Conservation (phyloP, 2,888 invertebrate genomes). For the Dendrolimus houi region DNA sequence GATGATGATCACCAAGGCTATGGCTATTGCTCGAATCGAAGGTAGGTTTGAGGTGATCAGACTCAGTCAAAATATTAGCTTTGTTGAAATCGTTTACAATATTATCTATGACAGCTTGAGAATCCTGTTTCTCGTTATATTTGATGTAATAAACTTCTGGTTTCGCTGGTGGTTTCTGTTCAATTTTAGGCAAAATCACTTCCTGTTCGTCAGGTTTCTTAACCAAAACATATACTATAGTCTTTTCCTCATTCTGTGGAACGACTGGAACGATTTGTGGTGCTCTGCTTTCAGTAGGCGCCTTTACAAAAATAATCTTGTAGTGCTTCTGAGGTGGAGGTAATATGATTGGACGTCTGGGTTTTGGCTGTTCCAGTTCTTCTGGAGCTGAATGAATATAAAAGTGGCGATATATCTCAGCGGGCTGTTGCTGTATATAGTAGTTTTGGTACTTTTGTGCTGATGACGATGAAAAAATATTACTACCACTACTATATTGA, state of each 20-base stretch:
- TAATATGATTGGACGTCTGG: slow-evolving; percentile 73
- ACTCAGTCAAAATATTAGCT: background rate
- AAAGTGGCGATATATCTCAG: slow-evolving; percentile 79
- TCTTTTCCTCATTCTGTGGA: slow-evolving; percentile 84
- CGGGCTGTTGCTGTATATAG: slow-evolving; percentile 83
- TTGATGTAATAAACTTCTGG: slow-evolving; percentile 88
- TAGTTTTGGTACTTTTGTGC: slow-evolving; percentile 63
- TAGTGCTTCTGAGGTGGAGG: slow-evolving; percentile 85
- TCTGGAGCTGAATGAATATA: slow-evolving; percentile 68
- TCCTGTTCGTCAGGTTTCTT: slow-evolving; percentile 85
- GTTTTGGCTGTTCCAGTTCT: slow-evolving; percentile 69
- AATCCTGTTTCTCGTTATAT: slow-evolving; percentile 80
- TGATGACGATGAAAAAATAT: slow-evolving; percentile 4
- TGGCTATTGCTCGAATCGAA: background rate
- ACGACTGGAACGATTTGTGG: slow-evolving; percentile 81
- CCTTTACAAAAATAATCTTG: slow-evolving; percentile 88
- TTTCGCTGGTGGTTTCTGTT: slow-evolving; percentile 83
- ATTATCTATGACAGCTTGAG: slow-evolving; percentile 59
- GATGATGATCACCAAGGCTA: background rate
- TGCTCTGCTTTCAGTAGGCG: slow-evolving; percentile 79
- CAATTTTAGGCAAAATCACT: slow-evolving; percentile 79
- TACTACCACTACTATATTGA: background rate
- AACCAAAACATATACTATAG: slow-evolving; percentile 85
- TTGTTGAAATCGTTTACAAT: slow-evolving; percentile 58
- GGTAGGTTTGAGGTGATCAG: slow-evolving; percentile 3